These are phyloP conservation scores for Phoeniculus purpureus DNA, from an alignment of 2,797 vertebrate genomes.

Conservation along the genomic window DNA sequence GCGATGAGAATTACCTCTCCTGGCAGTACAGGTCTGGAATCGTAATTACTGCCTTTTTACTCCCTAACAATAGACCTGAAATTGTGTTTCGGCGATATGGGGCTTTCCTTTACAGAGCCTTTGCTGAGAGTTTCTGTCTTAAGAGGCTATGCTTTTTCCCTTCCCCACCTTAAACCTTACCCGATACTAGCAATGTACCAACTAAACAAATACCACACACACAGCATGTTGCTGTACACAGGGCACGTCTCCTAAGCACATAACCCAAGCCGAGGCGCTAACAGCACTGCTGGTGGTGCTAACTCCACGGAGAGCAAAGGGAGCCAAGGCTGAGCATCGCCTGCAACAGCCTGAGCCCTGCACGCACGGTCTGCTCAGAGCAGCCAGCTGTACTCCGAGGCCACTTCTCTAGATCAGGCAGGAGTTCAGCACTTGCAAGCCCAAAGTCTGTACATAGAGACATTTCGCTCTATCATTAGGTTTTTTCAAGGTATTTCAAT, in stretches of 20 bases:
- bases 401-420: background rate
- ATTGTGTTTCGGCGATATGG: background rate
- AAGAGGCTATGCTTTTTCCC: background rate
- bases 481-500: background rate
- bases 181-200: background rate
- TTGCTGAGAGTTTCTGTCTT: background rate
- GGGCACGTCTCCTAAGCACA: background rate
- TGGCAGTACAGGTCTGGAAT: slow-evolving; percentile 1
- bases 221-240: background rate
- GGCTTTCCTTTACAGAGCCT: background rate
- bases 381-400: background rate
- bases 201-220: background rate
- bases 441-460: background rate
- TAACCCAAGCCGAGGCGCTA: background rate
- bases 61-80: slow-evolving; percentile 30
- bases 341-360: background rate
- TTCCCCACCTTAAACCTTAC: background rate
- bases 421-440: background rate
- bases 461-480: background rate
- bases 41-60: slow-evolving; percentile 43
- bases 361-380: background rate
- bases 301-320: background rate
- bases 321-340: background rate
- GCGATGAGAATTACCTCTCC: slow-evolving; percentile 50
- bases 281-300: background rate